Evolutionary conservation across 2,113 vertebrate genomes (phyloP).

Genomic region (Dissostichus mawsoni): DNA sequence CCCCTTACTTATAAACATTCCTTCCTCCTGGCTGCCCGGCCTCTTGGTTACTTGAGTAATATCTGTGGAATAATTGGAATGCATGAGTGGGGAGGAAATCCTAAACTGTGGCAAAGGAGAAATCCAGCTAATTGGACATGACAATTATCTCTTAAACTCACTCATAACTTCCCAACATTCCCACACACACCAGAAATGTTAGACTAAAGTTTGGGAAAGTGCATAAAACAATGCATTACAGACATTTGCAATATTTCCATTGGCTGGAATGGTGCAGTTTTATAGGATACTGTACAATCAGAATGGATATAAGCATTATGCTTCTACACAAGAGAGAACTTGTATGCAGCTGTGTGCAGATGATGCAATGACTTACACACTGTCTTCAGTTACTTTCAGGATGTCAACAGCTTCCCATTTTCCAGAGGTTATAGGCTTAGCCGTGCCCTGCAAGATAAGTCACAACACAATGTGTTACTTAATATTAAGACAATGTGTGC

Average conservation of each 20-base stretch:
- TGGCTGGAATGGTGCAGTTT: neutral
- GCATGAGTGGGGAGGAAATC: neutral
- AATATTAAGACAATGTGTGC: too few relatives aligned
- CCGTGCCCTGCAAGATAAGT: conserved; percentile 14
- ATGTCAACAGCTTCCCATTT: conserved; percentile 93
- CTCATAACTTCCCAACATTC: neutral
- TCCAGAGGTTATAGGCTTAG: conserved; percentile 87
- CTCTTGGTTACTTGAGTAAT: conserved; percentile 92
- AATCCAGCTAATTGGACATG: neutral
- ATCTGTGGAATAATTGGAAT: conserved; percentile 80
- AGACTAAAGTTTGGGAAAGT: neutral
- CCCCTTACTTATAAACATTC: conserved; percentile 92
- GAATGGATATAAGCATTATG: too few relatives aligned
- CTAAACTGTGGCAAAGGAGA: neutral
- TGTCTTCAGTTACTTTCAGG: conserved; percentile 89
- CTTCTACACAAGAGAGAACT: neutral
- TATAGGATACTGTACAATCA: too few relatives aligned
- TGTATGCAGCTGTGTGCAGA: neutral
- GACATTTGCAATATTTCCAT: neutral
- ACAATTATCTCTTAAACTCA: neutral
- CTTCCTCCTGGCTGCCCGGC: conserved; percentile 88
- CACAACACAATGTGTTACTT: neutral
- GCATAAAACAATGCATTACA: neutral
- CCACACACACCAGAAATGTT: neutral
- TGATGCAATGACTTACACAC: conserved; percentile 83